Conservation (phyloP, 2,888 invertebrate species). For the Homarus gammarus region DNA sequence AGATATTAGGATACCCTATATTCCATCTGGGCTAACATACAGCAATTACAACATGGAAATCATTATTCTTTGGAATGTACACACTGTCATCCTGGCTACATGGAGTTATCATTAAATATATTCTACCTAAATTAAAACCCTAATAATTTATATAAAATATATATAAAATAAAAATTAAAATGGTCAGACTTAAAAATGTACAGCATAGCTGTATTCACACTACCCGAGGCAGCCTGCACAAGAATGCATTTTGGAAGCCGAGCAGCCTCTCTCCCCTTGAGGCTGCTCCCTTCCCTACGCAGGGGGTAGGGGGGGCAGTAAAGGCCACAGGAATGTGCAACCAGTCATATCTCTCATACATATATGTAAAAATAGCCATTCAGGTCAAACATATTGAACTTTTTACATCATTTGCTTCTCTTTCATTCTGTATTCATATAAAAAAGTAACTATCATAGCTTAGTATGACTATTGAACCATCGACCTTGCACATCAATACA, state of each 20-base stretch:
- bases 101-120: slow-evolving; percentile 48
- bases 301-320: slow-evolving; percentile 49
- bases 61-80: slow-evolving; percentile 70
- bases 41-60: slow-evolving; percentile 71
- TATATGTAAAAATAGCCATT: slow-evolving; percentile 73
- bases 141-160: slow-evolving; percentile 44
- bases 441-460: slow-evolving; percentile 65
- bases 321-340: slow-evolving; percentile 73
- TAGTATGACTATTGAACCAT: slow-evolving; percentile 68
- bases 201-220: slow-evolving; percentile 37
- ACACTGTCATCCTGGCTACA: slow-evolving; percentile 64
- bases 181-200: slow-evolving; percentile 23
- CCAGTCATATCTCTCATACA: slow-evolving; percentile 47
- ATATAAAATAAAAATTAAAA: slow-evolving; percentile 52
- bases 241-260: slow-evolving; percentile 60
- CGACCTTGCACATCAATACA: slow-evolving; percentile 50
- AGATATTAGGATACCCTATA: slow-evolving; percentile 70
- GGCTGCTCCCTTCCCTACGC: slow-evolving; percentile 72
- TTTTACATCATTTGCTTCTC: slow-evolving; percentile 42
- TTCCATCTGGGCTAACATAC: slow-evolving; percentile 72
- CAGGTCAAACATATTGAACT: slow-evolving; percentile 51
- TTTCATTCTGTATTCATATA: slow-evolving; percentile 57
- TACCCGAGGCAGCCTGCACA: slow-evolving; percentile 61
- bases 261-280: slow-evolving; percentile 73
- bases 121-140: slow-evolving; percentile 38